Base-by-base conservation (phyloP, 2,113 vertebrate species). In the Coptodon bakossiorum region DNA sequence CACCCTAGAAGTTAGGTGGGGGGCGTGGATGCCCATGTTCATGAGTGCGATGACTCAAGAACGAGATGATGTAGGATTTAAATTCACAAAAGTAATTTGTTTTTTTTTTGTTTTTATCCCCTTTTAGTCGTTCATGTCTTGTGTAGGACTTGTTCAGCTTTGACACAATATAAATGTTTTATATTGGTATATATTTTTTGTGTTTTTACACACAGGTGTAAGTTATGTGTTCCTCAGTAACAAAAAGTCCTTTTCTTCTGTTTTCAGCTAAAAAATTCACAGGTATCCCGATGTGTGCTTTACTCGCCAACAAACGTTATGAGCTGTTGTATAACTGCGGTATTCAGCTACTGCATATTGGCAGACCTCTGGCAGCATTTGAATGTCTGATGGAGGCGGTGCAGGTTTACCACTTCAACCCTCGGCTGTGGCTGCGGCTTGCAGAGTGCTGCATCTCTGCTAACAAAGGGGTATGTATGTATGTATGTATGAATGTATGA, bases 401-500 rank as follows among this genome's bases (percentile, higher is more conserved):
- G 73, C 98, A 99, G 93, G 98, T 99, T 29, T 99, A 99, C 90
- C 99, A 99, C 83, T 98, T 98, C 8, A 99, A 99, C 83, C 97
- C 99, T 38, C 98, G 99, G 10, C 97, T 99, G 11, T 99, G 99
- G 98, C 94, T 99, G 14, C 95, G 98, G 71, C 97, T 99, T 27
- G 98, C 99, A 5, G 99, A 99, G 56, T 99, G 99, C 95, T 99
- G 99, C 96, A 98, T 99, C 88, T 97, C 98, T 90, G 98, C 98
- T 68, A 99, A 99, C 91, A 99, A 99, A 89, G 98, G 98, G 96
- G 98, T 99, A 94, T 8, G 57, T 9, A 0, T 24, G 24, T 0
- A 1, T 14, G 22, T 0, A 0, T 13, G n/a, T 0, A 2, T 6
- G 53, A 0, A 1, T 3, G 52, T 0, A 17, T 1, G n/a, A 0